Conservation (phyloP, 1,140 invertebrate species). For the Zaprionus tsacasi region DNA sequence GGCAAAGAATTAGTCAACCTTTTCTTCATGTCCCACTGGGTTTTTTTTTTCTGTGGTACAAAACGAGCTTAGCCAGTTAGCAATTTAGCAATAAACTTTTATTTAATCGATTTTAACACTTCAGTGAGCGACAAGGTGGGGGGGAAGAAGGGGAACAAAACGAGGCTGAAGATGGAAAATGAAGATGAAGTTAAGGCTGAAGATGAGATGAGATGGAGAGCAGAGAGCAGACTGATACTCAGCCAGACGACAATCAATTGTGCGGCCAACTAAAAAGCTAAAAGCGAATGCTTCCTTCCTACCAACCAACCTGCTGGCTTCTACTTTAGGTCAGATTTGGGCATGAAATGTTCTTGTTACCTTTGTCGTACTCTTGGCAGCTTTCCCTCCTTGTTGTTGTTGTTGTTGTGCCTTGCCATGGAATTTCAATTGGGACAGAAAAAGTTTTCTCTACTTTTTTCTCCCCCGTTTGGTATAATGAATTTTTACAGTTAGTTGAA, state of each 20-base stretch:
- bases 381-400: not conserved
- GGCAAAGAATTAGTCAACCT: too few species aligned
- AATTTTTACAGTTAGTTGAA: conserved; percentile 71
- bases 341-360: conserved; percentile 14
- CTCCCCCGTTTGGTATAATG: conserved; percentile 44
- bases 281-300: conserved; percentile 46
- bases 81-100: conserved; percentile 81
- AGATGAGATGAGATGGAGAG: not conserved
- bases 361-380: conserved; percentile 2
- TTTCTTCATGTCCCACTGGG: not conserved
- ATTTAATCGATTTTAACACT: conserved; percentile 82
- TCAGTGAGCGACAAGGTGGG: conserved; percentile 48
- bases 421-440: conserved; percentile 66
- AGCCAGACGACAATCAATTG: conserved; percentile 57
- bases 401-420: conserved; percentile 13
- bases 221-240: not conserved
- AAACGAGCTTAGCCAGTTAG: conserved; percentile 65
- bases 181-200: conserved; percentile 6
- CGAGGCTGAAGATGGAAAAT: not conserved
- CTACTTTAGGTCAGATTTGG: conserved; percentile 9
- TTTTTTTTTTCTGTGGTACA: not conserved
- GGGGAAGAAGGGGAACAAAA: not conserved
- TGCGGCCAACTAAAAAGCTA: conserved; percentile 57
- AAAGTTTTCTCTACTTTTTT: conserved; percentile 13
- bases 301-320: too few species aligned